phyloP scores from a whole-genome alignment of 2,888 invertebrate genomes.

The Pseudanteris insignis region DNA sequence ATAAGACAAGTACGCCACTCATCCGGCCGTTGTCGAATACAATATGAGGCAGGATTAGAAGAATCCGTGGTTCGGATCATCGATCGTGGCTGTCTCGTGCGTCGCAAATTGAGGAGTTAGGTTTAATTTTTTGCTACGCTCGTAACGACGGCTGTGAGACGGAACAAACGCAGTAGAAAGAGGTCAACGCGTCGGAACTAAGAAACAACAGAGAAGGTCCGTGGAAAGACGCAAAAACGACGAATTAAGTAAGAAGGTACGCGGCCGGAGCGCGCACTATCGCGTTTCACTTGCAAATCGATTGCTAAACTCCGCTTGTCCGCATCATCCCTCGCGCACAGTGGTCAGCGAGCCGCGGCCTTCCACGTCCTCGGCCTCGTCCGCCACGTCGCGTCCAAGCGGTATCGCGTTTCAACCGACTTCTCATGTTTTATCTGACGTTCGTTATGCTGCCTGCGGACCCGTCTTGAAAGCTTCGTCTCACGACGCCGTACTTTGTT shows the following conservation, averaged over 20 bases:
- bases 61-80: slow-evolving; percentile 47
- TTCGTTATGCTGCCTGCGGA: slow-evolving; percentile 55
- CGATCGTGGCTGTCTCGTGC: slow-evolving; percentile 51
- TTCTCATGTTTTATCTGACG: slow-evolving; percentile 59
- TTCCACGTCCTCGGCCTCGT: slow-evolving; percentile 23
- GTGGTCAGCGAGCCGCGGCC: no score
- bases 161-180: slow-evolving; percentile 5
- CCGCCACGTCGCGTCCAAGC: slow-evolving; percentile 5
- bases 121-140: slow-evolving; percentile 42
- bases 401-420: slow-evolving; percentile 45
- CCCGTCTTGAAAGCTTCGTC: slow-evolving; percentile 22
- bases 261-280: slow-evolving; percentile 32
- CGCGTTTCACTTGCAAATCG: slow-evolving; percentile 62
- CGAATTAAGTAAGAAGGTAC: slow-evolving; percentile 10
- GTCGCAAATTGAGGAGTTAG: slow-evolving; percentile 56
- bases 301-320: slow-evolving; percentile 55
- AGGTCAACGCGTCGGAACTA: slow-evolving; percentile 12
- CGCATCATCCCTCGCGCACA: slow-evolving; percentile 15
- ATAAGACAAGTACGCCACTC: no score
- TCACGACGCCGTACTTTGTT: slow-evolving; percentile 47
- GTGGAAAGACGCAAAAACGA: slow-evolving; percentile 19
- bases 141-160: slow-evolving; percentile 34
- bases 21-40: no score
- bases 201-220: slow-evolving; percentile 2
- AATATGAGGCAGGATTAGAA: background rate